A percentile compares a stretch with the other conserved stretches of the same genome.
phyloP scores from a whole-genome alignment of 1,140 invertebrate species.

The Drosophila novamexicana region DNA sequence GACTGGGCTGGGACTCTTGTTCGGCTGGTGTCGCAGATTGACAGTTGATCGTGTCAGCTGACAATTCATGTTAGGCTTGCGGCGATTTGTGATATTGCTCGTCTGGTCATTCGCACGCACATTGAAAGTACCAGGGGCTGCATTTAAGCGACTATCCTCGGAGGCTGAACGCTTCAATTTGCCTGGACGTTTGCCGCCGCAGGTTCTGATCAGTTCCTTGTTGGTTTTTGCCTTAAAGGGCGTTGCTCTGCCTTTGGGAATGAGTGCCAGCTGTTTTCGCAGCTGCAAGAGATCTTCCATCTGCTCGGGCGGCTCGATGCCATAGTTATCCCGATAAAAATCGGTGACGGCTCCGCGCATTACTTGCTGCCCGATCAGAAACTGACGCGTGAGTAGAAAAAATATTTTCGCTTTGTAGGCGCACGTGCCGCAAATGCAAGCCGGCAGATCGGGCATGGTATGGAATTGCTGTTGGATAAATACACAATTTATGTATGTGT shows the following conservation, averaged over 20 bases:
- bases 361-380: conserved; percentile 22
- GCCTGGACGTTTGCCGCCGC: no score
- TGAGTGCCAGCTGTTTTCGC: conserved; percentile 1
- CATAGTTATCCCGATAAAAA: conserved; percentile 13
- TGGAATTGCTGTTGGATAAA: conserved; percentile 33
- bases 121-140: fast-evolving
- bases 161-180: conserved; percentile 8
- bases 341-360: conserved; percentile 17
- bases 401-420: conserved; percentile 31
- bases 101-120: background rate
- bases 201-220: background rate
- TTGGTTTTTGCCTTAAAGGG: background rate
- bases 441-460: conserved; percentile 41
- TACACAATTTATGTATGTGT: background rate
- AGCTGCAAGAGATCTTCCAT: conserved; percentile 17
- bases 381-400: conserved; percentile 37
- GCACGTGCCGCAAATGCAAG: conserved; percentile 22
- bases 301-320: conserved; percentile 33
- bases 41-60: conserved; percentile 1
- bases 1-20: background rate
- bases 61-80: background rate
- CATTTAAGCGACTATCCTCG: conserved; percentile 1
- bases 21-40: background rate
- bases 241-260: background rate
- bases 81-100: background rate